A percentile compares a stretch with the other conserved stretches of the same genome.
These are phyloP conservation scores for Drosophila affinis DNA, from an alignment of 2,888 invertebrate species.

Conservation along the genomic window DNA sequence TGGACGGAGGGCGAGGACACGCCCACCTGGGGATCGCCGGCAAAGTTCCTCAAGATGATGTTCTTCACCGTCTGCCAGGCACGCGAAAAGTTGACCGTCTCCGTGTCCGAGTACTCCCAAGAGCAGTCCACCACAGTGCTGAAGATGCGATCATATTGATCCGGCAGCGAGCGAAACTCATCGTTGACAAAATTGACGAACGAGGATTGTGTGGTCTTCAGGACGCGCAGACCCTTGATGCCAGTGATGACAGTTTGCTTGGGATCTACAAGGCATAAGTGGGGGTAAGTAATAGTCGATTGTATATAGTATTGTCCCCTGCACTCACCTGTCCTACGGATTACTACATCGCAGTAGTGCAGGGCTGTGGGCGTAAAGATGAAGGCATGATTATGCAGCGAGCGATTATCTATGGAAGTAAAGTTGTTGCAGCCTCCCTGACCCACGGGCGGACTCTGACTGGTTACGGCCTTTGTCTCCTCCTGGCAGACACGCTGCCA, in stretches of 20 bases:
- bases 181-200: conserved; percentile 92
- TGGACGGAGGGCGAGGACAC: conserved; percentile 91
- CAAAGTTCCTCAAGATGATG: conserved; percentile 89
- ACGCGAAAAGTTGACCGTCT: conserved; percentile 88
- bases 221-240: conserved; percentile 88
- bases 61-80: conserved; percentile 89
- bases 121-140: conserved; percentile 90
- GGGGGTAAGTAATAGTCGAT: too few relatives aligned
- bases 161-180: conserved; percentile 90
- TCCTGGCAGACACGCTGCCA: conserved; percentile 88
- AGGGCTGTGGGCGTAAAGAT: conserved; percentile 88
- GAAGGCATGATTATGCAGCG: conserved; percentile 91
- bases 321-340: conserved; percentile 87
- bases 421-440: conserved; percentile 37
- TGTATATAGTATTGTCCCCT: too few relatives aligned
- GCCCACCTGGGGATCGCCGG: conserved; percentile 89
- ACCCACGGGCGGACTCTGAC: neutral
- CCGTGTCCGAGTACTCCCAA: conserved; percentile 89
- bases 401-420: conserved; percentile 71
- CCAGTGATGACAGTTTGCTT: conserved; percentile 87
- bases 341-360: conserved; percentile 88
- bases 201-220: conserved; percentile 92
- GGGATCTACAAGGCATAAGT: conserved; percentile 81
- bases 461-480: conserved; percentile 82
- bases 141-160: conserved; percentile 89